phyloP scores from a whole-genome alignment of 2,888 invertebrate genomes.

The Cryptophagus acutangulus region DNA sequence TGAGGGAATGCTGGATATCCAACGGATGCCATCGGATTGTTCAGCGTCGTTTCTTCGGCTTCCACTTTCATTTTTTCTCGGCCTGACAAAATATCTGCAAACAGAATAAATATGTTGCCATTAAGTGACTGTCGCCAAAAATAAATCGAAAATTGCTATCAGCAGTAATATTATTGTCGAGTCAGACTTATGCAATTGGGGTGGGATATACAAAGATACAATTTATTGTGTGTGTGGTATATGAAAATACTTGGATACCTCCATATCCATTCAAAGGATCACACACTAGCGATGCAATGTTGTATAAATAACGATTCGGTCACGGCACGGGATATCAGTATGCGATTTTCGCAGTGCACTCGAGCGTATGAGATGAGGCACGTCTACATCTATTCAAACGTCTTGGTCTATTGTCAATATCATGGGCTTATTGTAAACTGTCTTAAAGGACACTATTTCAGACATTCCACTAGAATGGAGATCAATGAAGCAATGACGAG shows the following conservation, averaged over 20 bases:
- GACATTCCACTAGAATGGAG: slow-evolving; percentile 26
- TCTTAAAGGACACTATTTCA: slow-evolving; percentile 25
- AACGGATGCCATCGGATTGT: slow-evolving; percentile 52
- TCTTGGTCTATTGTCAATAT: slow-evolving; percentile 20
- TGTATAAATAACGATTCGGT: slow-evolving; percentile 25
- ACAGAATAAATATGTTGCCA: slow-evolving; percentile 5
- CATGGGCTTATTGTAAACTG: slow-evolving; percentile 19
- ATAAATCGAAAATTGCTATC: too few relatives aligned
- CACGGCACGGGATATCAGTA: slow-evolving; percentile 13
- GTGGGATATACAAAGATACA: too few relatives aligned
- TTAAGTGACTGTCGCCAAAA: too few relatives aligned
- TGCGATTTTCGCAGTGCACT: slow-evolving; percentile 19
- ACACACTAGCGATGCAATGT: slow-evolving; percentile 24
- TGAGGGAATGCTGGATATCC: slow-evolving; percentile 51
- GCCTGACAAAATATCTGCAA: slow-evolving; percentile 41
- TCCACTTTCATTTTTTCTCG: slow-evolving; percentile 49
- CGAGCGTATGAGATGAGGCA: slow-evolving; percentile 22
- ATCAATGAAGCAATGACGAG: slow-evolving; percentile 23
- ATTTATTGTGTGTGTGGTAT: slow-evolving; percentile 26
- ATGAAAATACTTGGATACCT: slow-evolving; percentile 26
- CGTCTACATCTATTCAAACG: slow-evolving; percentile 23
- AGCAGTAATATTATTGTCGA: too few relatives aligned
- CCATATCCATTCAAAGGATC: slow-evolving; percentile 27
- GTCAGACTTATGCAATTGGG: slow-evolving; percentile 30
- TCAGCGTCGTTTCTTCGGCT: slow-evolving; percentile 56